A percentile compares a stretch with the other conserved stretches of the same genome.
Conservation (phyloP, 2,888 invertebrate species). For the Chirona hameri region DNA sequence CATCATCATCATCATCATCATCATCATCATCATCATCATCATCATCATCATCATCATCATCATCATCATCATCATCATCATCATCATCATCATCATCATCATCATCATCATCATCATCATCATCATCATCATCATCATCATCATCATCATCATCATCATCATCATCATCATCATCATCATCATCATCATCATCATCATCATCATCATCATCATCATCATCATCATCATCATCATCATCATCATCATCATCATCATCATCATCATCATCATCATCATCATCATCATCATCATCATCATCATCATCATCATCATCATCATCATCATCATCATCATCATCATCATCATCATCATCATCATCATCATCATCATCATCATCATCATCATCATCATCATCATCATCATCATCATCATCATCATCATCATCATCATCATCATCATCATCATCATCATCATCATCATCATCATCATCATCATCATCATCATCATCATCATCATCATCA, state of each 20-base stretch:
- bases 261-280: constrained; percentile 22
- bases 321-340: no score
- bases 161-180: constrained; percentile 22
- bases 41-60: constrained; percentile 22
- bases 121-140: no score
- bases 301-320: constrained; percentile 22
- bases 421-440: constrained; percentile 22
- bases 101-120: constrained; percentile 22
- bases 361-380: no score
- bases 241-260: no score
- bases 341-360: constrained; percentile 22
- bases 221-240: constrained; percentile 22
- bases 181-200: constrained; percentile 22
- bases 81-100: no score
- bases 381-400: constrained; percentile 22
- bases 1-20: no score
- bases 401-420: constrained; percentile 22
- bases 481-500: no score
- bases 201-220: no score
- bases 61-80: constrained; percentile 22
- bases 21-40: no score
- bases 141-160: constrained; percentile 22
- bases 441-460: no score
- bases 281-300: constrained; percentile 22
- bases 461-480: constrained; percentile 22